These are phyloP conservation scores for Corythaixoides concolor DNA, from an alignment of 2,113 vertebrate genomes.

Conservation along the genomic window DNA sequence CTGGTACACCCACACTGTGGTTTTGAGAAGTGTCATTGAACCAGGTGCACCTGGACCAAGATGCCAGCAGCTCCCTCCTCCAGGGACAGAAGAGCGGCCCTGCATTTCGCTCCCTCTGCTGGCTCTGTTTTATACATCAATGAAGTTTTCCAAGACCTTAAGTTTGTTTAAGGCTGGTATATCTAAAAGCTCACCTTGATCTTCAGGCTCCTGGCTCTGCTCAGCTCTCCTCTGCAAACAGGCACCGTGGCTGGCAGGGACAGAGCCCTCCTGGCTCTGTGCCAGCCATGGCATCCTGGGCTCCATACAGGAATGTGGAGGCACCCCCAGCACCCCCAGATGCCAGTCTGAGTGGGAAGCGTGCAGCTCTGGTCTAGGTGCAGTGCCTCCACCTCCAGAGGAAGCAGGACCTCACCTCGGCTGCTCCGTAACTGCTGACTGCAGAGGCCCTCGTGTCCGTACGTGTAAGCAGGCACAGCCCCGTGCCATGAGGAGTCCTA, in stretches of 20 bases:
- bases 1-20: neutral
- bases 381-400: rapidly evolving
- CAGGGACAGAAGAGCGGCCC: neutral
- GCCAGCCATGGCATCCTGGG: rapidly evolving
- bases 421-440: neutral
- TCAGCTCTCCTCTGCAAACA: neutral
- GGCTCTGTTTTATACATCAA: neutral
- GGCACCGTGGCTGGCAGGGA: neutral
- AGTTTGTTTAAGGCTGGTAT: neutral
- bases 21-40: neutral
- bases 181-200: neutral
- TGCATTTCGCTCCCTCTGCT: slow-evolving; percentile 56
- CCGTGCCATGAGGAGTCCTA: rapidly evolving
- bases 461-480: rapidly evolving
- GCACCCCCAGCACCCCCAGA: neutral
- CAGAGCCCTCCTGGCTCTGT: neutral
- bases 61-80: neutral
- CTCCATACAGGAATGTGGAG: rapidly evolving
- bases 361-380: neutral
- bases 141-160: neutral
- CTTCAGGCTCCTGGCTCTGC: neutral
- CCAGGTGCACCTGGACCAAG: neutral
- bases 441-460: neutral
- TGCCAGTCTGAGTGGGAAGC: neutral
- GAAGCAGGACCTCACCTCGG: neutral